Evolutionary conservation across 2,797 vertebrate species (phyloP).

Genomic region (Myotis findleyi): DNA sequence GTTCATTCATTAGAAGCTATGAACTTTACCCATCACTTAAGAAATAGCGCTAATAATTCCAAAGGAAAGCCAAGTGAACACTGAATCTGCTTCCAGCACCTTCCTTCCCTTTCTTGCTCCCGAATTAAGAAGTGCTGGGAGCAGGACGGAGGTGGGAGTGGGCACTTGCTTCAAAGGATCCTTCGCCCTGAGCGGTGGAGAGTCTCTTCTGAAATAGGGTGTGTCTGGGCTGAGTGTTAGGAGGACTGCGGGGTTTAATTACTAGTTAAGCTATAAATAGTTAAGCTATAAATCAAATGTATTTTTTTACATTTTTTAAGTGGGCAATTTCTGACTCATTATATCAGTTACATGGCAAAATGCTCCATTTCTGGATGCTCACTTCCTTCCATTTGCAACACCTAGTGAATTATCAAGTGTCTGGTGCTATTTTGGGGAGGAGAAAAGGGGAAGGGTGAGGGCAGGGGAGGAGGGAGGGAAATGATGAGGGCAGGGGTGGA

Average conservation of each 20-base stretch:
- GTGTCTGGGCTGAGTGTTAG: background rate
- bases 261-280: background rate
- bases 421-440: background rate
- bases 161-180: background rate
- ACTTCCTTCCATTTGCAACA: background rate
- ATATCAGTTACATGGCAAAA: conserved; percentile 19
- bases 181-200: background rate
- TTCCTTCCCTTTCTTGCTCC: background rate
- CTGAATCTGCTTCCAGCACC: background rate
- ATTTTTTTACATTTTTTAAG: background rate
- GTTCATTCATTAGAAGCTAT: conserved; percentile 19
- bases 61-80: background rate
- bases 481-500: background rate
- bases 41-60: background rate
- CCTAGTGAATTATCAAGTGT: background rate
- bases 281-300: background rate
- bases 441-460: background rate
- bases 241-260: background rate
- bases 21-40: conserved; percentile 34
- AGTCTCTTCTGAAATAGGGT: background rate
- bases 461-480: rapidly evolving
- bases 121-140: background rate
- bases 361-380: background rate
- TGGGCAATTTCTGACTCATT: conserved; percentile 43
- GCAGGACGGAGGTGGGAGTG: background rate